These are phyloP conservation scores for Magallana ariakensis DNA, from an alignment of 1,140 invertebrate species.

Conservation along the genomic window DNA sequence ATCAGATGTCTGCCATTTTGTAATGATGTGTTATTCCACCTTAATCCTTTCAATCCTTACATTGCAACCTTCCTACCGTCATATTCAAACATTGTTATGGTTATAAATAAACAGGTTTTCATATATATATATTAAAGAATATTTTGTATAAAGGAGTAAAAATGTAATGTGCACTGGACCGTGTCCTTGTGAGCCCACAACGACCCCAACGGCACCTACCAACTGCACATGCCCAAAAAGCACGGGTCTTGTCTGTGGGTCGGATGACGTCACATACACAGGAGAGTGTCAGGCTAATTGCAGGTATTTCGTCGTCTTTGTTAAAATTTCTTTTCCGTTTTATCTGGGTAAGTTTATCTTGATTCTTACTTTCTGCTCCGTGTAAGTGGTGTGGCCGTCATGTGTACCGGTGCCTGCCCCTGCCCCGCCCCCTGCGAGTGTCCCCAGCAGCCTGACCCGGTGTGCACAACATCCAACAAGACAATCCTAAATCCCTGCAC, in stretches of 20 bases:
- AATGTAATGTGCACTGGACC: slow-evolving; percentile 2
- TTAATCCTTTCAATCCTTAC: no score
- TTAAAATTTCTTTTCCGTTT: no score
- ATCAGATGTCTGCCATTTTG: no score
- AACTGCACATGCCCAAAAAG: slow-evolving; percentile 10
- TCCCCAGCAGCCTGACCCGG: not conserved
- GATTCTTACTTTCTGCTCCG: not conserved
- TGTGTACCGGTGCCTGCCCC: not conserved
- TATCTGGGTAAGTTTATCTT: not conserved
- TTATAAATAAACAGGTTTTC: no score
- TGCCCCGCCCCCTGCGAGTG: not conserved
- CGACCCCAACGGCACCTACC: not conserved
- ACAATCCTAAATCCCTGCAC: not conserved
- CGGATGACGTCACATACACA: slow-evolving; percentile 36
- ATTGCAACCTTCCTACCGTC: no score
- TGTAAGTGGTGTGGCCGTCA: not conserved
- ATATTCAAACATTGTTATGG: no score
- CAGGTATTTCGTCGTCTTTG: slow-evolving; percentile 2
- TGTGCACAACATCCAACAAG: not conserved
- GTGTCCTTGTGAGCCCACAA: slow-evolving; percentile 37
- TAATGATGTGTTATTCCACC: no score
- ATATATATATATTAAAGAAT: no score
- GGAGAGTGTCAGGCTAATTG: slow-evolving; percentile 37
- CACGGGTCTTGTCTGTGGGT: slow-evolving; percentile 40
- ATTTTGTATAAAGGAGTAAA: not conserved